Conservation (phyloP, 2,113 vertebrate genomes). For the rat (Rattus norvegicus) region GRCr8 NC_086019.1:176011501-176012000, state of each 20-base stretch:
- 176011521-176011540: background rate
- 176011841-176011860: background rate
- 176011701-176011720: rapidly evolving
- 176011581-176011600: background rate
- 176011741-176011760: background rate
- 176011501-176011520: background rate
- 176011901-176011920: background rate
- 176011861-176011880: rapidly evolving
- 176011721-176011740: background rate
- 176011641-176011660: background rate
- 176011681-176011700: background rate
- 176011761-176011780: background rate
- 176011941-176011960: background rate
- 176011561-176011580: background rate
- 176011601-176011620: background rate
- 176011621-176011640: background rate
- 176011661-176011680: background rate
- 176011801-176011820: background rate
- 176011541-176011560: background rate
- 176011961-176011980: background rate
- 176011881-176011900: background rate
- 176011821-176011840: background rate
- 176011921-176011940: background rate
- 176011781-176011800: background rate
- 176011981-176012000: background rate